These are phyloP conservation scores for Sarcoramphus papa DNA, from an alignment of 2,797 vertebrate species.

Conservation along the genomic window DNA sequence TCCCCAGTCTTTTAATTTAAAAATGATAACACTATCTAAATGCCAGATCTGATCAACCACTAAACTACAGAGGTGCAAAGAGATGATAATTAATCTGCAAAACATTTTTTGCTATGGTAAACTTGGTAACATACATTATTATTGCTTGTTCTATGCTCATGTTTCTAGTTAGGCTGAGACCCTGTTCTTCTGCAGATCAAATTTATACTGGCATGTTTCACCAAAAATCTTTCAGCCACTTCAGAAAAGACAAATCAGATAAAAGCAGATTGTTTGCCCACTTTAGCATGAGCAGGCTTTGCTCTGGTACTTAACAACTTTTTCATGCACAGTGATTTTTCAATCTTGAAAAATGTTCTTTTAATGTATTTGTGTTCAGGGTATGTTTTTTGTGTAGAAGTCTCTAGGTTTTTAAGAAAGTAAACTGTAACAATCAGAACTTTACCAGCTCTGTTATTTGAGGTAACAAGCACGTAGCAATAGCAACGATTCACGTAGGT, in stretches of 20 bases:
- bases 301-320: neutral
- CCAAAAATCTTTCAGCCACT: neutral
- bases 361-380: neutral
- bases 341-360: neutral
- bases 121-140: neutral
- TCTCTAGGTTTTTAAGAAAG: neutral
- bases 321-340: neutral
- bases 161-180: neutral
- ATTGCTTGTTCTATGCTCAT: neutral
- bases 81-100: neutral
- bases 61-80: neutral
- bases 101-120: neutral
- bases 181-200: neutral
- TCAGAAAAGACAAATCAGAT: neutral
- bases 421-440: neutral
- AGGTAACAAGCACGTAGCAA: neutral
- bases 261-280: neutral
- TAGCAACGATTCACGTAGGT: rapidly evolving
- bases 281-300: neutral
- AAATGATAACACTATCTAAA: neutral
- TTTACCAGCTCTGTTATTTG: neutral
- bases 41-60: neutral
- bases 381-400: neutral
- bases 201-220: neutral
- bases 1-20: neutral